Evolutionary conservation across 2,113 vertebrate genomes (phyloP).

Genomic region (Lophotis ruficrista): DNA sequence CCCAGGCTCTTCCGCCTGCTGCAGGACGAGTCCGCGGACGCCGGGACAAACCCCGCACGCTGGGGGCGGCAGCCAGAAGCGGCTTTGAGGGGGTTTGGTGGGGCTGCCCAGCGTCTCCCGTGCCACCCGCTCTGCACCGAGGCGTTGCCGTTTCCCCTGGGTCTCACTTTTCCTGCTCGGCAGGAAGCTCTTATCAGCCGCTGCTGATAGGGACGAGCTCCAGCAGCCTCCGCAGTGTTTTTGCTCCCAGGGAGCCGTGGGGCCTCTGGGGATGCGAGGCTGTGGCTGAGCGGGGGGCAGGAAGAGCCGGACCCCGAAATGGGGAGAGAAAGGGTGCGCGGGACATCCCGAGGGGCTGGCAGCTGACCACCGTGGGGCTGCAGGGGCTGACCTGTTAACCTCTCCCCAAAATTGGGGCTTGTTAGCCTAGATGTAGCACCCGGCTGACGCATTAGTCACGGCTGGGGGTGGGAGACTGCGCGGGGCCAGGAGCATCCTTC

Average conservation of each 20-base stretch:
- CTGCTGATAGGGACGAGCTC: not conserved
- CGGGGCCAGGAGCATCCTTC: not conserved
- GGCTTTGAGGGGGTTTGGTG: not conserved
- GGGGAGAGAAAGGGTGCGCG: accelerated
- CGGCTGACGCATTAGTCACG: not conserved
- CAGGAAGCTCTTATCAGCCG: not conserved
- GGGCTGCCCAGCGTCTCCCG: not conserved
- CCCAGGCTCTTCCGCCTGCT: accelerated
- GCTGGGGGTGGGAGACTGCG: not conserved
- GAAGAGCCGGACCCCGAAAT: accelerated
- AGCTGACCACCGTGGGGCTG: not conserved
- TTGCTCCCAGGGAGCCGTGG: not conserved
- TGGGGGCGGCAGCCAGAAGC: not conserved
- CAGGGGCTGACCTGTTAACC: not conserved
- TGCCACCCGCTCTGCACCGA: accelerated
- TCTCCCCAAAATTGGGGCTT: not conserved
- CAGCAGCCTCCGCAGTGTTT: slow-evolving; percentile 19
- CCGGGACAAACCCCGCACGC: accelerated
- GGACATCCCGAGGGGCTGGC: not conserved
- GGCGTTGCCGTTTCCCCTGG: not conserved
- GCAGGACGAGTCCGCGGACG: accelerated
- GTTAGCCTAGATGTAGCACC: not conserved
- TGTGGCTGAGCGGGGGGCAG: not conserved
- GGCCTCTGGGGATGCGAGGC: not conserved
- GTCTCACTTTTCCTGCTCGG: slow-evolving; percentile 56